Conservation (phyloP, 2,113 vertebrate genomes). For the Craseonycteris thonglongyai region DNA sequence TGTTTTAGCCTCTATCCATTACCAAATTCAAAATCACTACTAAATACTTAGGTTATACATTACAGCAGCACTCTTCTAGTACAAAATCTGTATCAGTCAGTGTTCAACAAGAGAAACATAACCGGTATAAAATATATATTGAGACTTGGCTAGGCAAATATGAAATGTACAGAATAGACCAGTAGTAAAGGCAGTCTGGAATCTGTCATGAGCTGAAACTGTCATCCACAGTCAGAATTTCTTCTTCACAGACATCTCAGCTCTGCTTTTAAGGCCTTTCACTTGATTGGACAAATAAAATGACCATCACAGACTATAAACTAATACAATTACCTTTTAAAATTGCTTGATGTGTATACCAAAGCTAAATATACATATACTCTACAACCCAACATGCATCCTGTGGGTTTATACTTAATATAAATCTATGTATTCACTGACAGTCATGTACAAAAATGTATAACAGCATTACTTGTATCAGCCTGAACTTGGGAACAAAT, state of each 20-base stretch:
- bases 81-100: constrained; percentile 5
- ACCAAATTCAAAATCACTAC: background rate
- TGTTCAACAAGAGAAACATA: background rate
- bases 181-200: background rate
- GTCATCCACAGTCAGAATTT: background rate
- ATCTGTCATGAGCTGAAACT: background rate
- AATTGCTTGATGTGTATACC: background rate
- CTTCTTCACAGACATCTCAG: background rate
- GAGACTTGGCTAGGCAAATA: background rate
- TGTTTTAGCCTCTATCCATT: background rate
- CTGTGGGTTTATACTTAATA: background rate
- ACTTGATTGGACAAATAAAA: background rate
- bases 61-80: background rate
- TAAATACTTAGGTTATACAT: background rate
- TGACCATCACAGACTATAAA: background rate
- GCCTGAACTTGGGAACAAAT: background rate
- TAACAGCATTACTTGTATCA: constrained; percentile 10
- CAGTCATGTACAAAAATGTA: background rate
- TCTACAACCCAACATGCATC: background rate
- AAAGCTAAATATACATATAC: background rate
- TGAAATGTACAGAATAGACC: background rate
- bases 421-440: background rate
- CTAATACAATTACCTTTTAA: background rate
- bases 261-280: background rate
- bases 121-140: background rate